Conservation (phyloP, 2,113 vertebrate genomes). For the Nanorana parkeri region DNA sequence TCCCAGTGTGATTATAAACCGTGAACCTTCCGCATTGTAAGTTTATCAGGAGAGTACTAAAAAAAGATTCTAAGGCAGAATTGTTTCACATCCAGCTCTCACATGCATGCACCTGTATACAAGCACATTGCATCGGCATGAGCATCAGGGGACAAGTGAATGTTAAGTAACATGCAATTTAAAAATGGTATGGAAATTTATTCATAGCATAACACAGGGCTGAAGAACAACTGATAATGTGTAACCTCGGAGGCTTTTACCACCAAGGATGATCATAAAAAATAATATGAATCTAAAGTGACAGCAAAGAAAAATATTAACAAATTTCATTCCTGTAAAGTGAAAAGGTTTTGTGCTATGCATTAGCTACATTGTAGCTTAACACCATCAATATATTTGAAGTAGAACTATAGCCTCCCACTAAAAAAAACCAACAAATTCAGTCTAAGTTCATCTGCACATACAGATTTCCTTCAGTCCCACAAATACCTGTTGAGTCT, state of each 20-base stretch:
- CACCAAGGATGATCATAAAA: no score
- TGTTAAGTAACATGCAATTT: neutral
- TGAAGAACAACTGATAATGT: neutral
- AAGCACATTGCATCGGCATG: neutral
- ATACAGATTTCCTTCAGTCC: no score
- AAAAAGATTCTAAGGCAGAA: constrained; percentile 2
- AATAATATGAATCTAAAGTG: no score
- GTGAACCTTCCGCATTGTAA: constrained; percentile 26
- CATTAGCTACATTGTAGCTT: no score
- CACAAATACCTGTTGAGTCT: no score
- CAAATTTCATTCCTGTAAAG: no score
- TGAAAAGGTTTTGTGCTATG: no score
- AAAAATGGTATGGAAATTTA: constrained; percentile 1
- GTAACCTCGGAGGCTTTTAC: neutral
- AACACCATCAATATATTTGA: no score
- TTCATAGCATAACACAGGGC: neutral
- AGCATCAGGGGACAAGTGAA: neutral
- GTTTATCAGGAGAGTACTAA: constrained; percentile 29
- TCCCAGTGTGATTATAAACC: constrained; percentile 51
- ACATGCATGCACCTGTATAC: neutral
- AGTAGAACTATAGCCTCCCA: no score
- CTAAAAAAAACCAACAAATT: no score
- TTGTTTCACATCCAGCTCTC: constrained; percentile 19
- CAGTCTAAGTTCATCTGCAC: no score
- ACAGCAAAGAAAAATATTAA: no score